Evolutionary conservation across 2,888 invertebrate species (phyloP), one percentile per base, ranked within the genome.

Genomic region (Nudaria mundana): DNA sequence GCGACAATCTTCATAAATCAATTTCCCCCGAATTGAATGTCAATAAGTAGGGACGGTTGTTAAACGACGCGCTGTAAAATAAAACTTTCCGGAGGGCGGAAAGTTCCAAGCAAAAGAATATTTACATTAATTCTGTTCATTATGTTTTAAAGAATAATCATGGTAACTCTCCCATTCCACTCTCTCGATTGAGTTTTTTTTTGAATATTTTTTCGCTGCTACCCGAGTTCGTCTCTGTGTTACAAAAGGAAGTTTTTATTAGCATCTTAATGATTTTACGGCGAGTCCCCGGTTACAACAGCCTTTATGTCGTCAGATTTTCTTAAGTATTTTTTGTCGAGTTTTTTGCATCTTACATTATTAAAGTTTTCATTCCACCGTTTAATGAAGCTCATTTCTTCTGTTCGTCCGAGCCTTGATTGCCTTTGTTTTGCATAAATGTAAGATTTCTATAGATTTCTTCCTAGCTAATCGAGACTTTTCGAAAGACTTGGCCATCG

Each of bases 221-320:
- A 72, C 71, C 74, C 56, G 72, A 81, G 83, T 85, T 81, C 82
- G 81, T 79, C 82, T 80, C 83, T 78, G 82, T 68, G 77, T 76
- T 73, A 87, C 87, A 87, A 87, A 87, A 88, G 88, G 85, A 89
- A 88, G 89, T 88, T 89, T 89, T 89, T 89, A 89, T 89, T 89
- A 89, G 89, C 89, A 89, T 89, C 89, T 89, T 89, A 89, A 89
- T 89, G 89, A 89, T 89, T 89, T 89, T 89, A 89, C 89, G 88
- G 86, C 82, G 79, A 79, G 82, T 82, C 85, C 84, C 85, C 81
- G 81, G 85, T 88, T 88, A 88, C 87, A 87, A 85, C 84, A 85
- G 87, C 85, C 88, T 88, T 88, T 88, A 88, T 88, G 88, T 87
- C 86, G 88, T 87, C 88, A 88, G 88, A 88, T 88, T 88, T 88